phyloP scores from a whole-genome alignment of 2,113 vertebrate genomes.

The Capricornis sumatraensis region DNA sequence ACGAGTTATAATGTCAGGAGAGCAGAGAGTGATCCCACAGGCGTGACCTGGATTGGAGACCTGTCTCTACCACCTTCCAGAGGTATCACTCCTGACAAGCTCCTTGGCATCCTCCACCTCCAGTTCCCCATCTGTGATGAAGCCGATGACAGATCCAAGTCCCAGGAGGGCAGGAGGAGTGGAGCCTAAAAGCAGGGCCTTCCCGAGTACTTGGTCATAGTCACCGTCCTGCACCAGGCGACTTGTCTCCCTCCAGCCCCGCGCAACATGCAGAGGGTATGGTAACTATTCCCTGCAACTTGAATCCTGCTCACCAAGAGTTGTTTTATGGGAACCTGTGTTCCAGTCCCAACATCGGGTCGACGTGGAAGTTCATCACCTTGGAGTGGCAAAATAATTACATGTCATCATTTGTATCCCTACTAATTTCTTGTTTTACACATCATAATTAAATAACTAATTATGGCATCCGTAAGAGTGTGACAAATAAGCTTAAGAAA shows the following conservation, averaged over 20 bases:
- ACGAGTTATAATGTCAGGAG: fast-evolving
- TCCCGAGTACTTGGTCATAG: fast-evolving
- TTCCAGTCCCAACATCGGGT: background rate
- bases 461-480: slow-evolving; percentile 36
- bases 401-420: slow-evolving; percentile 15
- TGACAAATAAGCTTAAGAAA: slow-evolving; percentile 55
- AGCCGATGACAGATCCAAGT: fast-evolving
- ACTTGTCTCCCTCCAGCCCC: fast-evolving
- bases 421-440: slow-evolving; percentile 45
- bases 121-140: fast-evolving
- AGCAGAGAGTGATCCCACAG: fast-evolving
- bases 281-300: fast-evolving
- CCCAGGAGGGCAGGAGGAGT: fast-evolving
- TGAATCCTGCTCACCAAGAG: background rate
- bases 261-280: fast-evolving
- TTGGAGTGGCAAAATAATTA: slow-evolving; percentile 38
- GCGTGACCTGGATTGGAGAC: fast-evolving
- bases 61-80: fast-evolving
- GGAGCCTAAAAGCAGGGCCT: fast-evolving
- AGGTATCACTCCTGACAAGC: fast-evolving
- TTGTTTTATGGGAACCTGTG: background rate
- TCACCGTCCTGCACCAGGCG: fast-evolving
- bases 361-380: background rate
- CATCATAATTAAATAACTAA: slow-evolving; percentile 67
- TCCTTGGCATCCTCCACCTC: background rate